phyloP scores from a whole-genome alignment of 2,797 vertebrate species.

The Trichosurus vulpecula region DNA sequence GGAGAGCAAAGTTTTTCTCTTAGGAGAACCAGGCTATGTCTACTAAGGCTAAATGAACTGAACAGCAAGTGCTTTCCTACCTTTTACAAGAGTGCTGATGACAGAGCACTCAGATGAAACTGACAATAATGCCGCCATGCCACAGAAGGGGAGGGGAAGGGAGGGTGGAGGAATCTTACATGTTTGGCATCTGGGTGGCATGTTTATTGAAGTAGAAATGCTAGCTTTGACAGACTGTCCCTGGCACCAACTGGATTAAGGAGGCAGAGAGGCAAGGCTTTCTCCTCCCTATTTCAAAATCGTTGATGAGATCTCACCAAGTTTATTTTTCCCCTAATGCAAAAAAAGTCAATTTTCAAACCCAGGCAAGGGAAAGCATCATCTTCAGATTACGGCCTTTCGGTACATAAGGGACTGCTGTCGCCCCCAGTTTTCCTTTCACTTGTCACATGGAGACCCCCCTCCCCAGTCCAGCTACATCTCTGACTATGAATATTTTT shows the following conservation, averaged over 20 bases:
- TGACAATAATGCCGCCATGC: constrained; percentile 18
- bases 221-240: constrained; percentile 3
- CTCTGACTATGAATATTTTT: constrained; percentile 70
- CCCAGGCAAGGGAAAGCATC: neutral
- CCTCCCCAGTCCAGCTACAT: constrained; percentile 29
- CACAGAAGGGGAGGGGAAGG: neutral
- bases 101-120: constrained; percentile 28
- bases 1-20: neutral
- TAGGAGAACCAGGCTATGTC: constrained; percentile 36
- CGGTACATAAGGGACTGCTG: constrained; percentile 2
- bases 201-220: constrained; percentile 61
- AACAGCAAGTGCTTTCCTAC: constrained; percentile 45
- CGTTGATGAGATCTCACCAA: constrained; percentile 46
- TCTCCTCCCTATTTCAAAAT: constrained; percentile 44
- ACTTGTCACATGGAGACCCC: constrained; percentile 57
- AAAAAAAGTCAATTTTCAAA: constrained; percentile 29
- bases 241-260: constrained; percentile 33
- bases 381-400: constrained; percentile 28
- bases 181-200: constrained; percentile 13
- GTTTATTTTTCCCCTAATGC: constrained; percentile 25
- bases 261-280: constrained; percentile 16
- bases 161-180: constrained; percentile 32
- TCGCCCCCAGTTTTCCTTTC: constrained; percentile 50
- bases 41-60: constrained; percentile 21
- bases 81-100: constrained; percentile 39